A percentile compares a stretch with the other conserved stretches of the same genome.
Evolutionary conservation across 1,140 invertebrate genomes (phyloP).

Genomic region (Stenopsyche tienmushanensis): DNA sequence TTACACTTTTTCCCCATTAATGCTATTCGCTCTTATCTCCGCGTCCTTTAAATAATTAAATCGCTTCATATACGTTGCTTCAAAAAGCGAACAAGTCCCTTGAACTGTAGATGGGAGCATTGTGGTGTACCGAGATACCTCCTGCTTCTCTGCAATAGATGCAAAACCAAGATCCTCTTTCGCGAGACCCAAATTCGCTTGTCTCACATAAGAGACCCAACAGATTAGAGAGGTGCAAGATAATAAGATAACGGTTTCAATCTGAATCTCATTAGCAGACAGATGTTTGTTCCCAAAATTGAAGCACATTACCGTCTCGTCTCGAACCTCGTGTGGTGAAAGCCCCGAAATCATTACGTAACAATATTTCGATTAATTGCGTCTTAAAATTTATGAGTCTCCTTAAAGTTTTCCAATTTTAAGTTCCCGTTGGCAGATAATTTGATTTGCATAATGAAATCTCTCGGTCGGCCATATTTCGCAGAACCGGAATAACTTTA

Average conservation of each 20-base stretch:
- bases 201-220: no score
- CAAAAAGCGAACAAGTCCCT: no score
- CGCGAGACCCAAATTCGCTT: no score
- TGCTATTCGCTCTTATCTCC: no score
- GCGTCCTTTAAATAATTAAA: no score
- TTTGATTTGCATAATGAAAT: neutral
- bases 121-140: no score
- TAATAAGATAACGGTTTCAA: constrained; percentile 27
- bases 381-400: neutral
- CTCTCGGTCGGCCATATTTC: neutral
- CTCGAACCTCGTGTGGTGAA: no score
- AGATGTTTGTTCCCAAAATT: neutral
- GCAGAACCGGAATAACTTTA: neutral
- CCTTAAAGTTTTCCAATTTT: neutral
- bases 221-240: neutral
- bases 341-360: no score
- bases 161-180: constrained; percentile 13
- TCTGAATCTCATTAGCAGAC: constrained; percentile 26
- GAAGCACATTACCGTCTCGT: no score
- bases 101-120: no score
- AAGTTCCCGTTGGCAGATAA: neutral
- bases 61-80: no score
- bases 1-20: no score
- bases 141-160: neutral
- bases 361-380: neutral